A percentile compares a stretch with the other conserved stretches of the same genome.
Conservation (phyloP, 2,797 vertebrate genomes). For the Steatocranus sp. region DNA sequence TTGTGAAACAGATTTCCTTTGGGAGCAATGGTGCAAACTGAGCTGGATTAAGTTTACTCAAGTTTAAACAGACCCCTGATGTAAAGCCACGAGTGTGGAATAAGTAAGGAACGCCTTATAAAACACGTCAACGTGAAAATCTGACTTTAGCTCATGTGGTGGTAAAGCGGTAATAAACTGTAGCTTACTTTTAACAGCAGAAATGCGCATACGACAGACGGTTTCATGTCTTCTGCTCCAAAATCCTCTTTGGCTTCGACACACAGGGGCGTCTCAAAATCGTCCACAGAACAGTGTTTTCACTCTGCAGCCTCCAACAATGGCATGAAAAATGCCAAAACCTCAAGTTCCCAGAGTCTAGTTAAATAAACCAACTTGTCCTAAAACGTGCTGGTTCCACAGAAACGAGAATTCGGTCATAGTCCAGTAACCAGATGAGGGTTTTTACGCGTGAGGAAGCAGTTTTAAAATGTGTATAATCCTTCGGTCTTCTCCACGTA, state of each 20-base stretch:
- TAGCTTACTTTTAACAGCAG: constrained; percentile 67
- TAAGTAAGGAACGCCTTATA: background rate
- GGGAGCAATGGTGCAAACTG: background rate
- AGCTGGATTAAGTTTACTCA: background rate
- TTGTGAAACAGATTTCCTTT: constrained; percentile 1
- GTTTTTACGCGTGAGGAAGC: constrained; percentile 20
- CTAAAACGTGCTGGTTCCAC: background rate
- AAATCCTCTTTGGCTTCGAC: background rate
- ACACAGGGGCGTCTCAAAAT: background rate
- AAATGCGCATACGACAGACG: constrained; percentile 52
- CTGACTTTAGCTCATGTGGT: background rate
- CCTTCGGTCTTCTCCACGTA: constrained; percentile 4
- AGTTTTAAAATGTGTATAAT: background rate
- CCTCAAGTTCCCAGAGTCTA: background rate
- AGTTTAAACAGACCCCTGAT: background rate
- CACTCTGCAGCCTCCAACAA: background rate
- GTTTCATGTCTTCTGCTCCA: constrained; percentile 51
- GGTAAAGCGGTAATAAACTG: background rate
- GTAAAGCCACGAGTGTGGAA: background rate
- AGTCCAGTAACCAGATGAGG: constrained; percentile 1
- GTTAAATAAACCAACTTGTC: background rate
- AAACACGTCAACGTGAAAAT: background rate
- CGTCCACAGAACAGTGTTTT: background rate
- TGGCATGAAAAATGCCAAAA: background rate
- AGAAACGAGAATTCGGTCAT: background rate